Evolutionary conservation across 2,113 vertebrate species (phyloP).

Genomic region (Emberiza fucata): DNA sequence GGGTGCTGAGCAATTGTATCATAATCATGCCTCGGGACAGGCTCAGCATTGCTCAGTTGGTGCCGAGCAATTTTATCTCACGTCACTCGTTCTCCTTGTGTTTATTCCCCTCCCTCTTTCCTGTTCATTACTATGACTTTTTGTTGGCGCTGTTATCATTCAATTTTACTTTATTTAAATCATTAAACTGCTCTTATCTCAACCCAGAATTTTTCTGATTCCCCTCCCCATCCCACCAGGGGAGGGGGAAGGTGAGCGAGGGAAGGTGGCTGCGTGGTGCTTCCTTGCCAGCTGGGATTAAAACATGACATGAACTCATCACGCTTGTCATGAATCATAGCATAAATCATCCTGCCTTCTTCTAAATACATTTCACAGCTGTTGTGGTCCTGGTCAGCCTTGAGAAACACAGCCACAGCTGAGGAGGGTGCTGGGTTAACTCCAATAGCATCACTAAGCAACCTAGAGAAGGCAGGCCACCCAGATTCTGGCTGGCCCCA

Average conservation of each 20-base stretch:
- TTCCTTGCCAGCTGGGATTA: not conserved
- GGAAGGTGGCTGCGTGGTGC: not conserved
- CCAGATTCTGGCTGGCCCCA: not conserved
- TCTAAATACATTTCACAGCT: constrained; percentile 17
- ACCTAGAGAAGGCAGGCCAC: not conserved
- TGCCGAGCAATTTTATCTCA: fast-evolving
- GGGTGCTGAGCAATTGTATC: not conserved
- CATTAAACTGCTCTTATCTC: not conserved
- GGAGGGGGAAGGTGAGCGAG: not conserved
- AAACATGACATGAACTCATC: not conserved
- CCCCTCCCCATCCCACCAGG: not conserved
- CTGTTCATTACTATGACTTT: not conserved
- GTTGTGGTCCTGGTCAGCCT: not conserved
- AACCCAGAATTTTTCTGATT: not conserved
- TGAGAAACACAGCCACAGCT: not conserved
- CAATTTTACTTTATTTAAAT: not conserved
- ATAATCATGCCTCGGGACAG: not conserved
- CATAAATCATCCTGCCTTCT: constrained; percentile 15
- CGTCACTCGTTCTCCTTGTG: not conserved
- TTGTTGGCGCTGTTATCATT: not conserved
- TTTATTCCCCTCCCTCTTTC: not conserved
- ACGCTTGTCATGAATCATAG: constrained; percentile 39
- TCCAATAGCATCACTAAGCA: not conserved
- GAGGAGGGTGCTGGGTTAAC: not conserved
- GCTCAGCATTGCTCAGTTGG: not conserved